A percentile compares a stretch with the other conserved stretches of the same genome.
These are phyloP conservation scores for Hylaea fasciaria DNA, from an alignment of 2,888 invertebrate species.

Conservation along the genomic window DNA sequence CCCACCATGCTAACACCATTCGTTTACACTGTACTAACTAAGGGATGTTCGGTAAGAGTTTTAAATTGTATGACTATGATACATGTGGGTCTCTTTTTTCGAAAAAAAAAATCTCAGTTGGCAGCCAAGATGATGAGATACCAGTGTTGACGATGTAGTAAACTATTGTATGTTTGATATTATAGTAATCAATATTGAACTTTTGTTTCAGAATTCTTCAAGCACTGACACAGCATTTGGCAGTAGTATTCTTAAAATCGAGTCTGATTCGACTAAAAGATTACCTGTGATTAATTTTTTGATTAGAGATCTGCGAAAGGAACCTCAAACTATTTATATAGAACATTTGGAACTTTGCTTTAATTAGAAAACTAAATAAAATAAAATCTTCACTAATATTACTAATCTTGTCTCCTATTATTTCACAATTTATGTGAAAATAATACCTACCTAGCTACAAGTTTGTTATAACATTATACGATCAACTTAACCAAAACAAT, in stretches of 20 bases:
- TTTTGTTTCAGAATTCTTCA: conserved; percentile 24
- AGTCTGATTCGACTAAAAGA: conserved; percentile 8
- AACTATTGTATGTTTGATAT: too few relatives aligned
- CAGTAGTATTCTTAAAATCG: conserved; percentile 7
- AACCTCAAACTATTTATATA: conserved; percentile 19
- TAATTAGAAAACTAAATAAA: conserved; percentile 23
- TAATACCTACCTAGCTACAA: too few relatives aligned
- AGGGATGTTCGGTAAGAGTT: conserved; percentile 38
- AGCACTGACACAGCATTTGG: neutral
- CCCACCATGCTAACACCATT: conserved; percentile 38
- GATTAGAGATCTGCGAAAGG: conserved; percentile 5
- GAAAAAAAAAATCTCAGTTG: too few relatives aligned
- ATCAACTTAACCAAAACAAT: too few relatives aligned
- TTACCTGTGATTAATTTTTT: conserved; percentile 16
- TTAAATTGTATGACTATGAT: neutral
- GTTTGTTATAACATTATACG: too few relatives aligned
- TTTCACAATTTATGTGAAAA: too few relatives aligned
- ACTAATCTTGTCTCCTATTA: too few relatives aligned
- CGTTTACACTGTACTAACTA: conserved; percentile 35
- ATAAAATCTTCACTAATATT: too few relatives aligned
- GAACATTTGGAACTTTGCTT: conserved; percentile 52
- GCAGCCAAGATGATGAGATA: too few relatives aligned
- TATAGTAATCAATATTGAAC: too few relatives aligned
- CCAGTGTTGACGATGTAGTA: too few relatives aligned
- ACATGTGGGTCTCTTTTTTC: too few relatives aligned